A percentile compares a stretch with the other conserved stretches of the same genome.
Conservation (phyloP, 2,113 vertebrate species). For the Glaucidium brasilianum region DNA sequence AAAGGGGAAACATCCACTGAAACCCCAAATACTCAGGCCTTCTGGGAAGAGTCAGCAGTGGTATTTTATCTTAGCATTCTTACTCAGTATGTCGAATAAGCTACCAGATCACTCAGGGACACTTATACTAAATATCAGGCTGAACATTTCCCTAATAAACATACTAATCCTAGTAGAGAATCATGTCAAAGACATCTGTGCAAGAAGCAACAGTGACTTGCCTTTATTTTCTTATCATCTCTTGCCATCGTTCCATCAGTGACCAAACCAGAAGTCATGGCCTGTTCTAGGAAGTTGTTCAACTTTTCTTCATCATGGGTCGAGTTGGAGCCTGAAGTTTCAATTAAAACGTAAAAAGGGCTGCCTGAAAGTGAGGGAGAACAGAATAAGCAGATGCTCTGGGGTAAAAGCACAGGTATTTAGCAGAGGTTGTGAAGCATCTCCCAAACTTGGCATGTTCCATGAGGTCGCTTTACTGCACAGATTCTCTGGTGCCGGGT, state of each 20-base stretch:
- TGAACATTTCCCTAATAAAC: not conserved
- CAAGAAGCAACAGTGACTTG: not conserved
- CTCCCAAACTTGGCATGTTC: not conserved
- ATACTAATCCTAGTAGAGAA: not conserved
- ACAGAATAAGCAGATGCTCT: not conserved
- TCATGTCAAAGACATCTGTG: not conserved
- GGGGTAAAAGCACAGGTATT: not conserved
- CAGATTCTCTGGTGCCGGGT: not conserved
- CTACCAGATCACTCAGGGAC: not conserved
- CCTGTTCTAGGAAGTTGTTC: slow-evolving; percentile 81
- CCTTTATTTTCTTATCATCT: slow-evolving; percentile 86
- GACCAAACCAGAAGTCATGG: slow-evolving; percentile 78
- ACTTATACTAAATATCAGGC: not conserved
- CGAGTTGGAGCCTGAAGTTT: slow-evolving; percentile 87
- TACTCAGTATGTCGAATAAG: not conserved
- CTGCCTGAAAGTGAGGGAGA: slow-evolving; percentile 73
- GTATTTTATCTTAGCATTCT: not conserved
- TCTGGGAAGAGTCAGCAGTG: not conserved
- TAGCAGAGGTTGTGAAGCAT: not conserved
- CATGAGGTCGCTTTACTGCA: not conserved
- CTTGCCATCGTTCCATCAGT: slow-evolving; percentile 87
- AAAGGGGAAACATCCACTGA: not conserved
- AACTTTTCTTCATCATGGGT: slow-evolving; percentile 89
- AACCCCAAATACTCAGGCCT: not conserved
- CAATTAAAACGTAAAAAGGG: slow-evolving; percentile 90